phyloP scores from a whole-genome alignment of 2,888 invertebrate genomes.

The Tiliacea aurago region DNA sequence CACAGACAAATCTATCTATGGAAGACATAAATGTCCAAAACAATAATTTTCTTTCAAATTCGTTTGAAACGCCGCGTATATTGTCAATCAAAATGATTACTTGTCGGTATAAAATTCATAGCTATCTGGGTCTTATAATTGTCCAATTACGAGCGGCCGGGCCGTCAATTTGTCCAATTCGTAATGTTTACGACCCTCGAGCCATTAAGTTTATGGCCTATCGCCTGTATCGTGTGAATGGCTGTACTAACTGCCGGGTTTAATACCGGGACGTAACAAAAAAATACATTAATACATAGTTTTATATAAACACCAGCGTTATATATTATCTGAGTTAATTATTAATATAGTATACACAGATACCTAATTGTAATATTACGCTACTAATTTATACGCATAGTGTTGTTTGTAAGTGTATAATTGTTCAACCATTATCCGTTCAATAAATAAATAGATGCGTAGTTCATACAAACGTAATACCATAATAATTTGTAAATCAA shows the following conservation, averaged over 20 bases:
- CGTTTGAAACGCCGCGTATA: conserved; percentile 28
- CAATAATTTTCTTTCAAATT: conserved; percentile 17
- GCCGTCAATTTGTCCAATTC: conserved; percentile 63
- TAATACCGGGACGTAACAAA: conserved; percentile 21
- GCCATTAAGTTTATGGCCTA: conserved; percentile 60
- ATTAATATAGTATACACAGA: too few relatives aligned
- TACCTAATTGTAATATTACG: too few relatives aligned
- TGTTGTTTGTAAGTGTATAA: too few relatives aligned
- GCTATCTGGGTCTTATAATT: conserved; percentile 55
- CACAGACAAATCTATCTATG: background rate
- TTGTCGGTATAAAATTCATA: conserved; percentile 53
- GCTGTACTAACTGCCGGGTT: conserved; percentile 32
- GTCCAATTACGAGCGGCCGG: conserved; percentile 56
- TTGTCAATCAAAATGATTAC: conserved; percentile 55
- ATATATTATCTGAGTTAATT: background rate
- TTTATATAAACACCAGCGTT: background rate
- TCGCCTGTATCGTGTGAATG: conserved; percentile 67
- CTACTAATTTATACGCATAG: too few relatives aligned
- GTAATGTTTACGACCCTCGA: conserved; percentile 57
- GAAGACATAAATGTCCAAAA: background rate
- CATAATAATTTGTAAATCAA: too few relatives aligned
- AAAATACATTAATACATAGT: background rate
- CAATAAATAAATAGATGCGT: too few relatives aligned
- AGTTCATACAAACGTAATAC: too few relatives aligned
- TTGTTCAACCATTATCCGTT: too few relatives aligned